Evolutionary conservation across 2,888 invertebrate genomes (phyloP).

Genomic region (Abrostola triplasia): DNA sequence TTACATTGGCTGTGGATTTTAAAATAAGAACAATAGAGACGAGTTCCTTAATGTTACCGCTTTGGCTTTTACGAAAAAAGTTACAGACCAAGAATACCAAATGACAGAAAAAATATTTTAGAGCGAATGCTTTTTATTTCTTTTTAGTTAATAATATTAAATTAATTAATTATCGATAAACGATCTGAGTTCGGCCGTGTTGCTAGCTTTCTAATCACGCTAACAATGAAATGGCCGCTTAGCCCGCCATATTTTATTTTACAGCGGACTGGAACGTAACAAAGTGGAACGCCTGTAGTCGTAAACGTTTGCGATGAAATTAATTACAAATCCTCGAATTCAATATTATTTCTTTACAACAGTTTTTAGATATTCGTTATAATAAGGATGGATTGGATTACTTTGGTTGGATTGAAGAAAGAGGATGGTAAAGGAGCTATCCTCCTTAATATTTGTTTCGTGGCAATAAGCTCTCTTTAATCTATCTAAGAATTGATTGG

Average conservation of each 20-base stretch:
- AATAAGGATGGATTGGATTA: too few relatives aligned
- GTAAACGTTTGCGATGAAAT: conserved; percentile 49
- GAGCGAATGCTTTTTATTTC: not conserved
- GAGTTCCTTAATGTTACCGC: too few relatives aligned
- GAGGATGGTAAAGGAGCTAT: too few relatives aligned
- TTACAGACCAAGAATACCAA: not conserved
- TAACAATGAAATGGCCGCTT: conserved; percentile 59
- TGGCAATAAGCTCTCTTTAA: too few relatives aligned
- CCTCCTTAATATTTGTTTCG: too few relatives aligned
- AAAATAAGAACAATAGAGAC: not conserved
- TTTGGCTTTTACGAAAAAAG: too few relatives aligned
- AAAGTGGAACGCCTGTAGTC: conserved; percentile 48
- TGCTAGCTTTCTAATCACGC: conserved; percentile 63
- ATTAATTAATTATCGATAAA: conserved; percentile 50
- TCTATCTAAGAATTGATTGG: too few relatives aligned
- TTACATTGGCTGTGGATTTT: not conserved
- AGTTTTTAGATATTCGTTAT: conserved; percentile 8
- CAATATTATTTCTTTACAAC: conserved; percentile 40
- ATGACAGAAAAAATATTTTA: not conserved
- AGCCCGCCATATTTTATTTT: conserved; percentile 48
- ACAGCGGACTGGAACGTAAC: conserved; percentile 37
- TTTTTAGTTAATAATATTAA: conserved; percentile 11
- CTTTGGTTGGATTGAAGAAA: too few relatives aligned
- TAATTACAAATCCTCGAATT: conserved; percentile 51
- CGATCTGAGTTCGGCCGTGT: conserved; percentile 48